Percentiles rank a stretch among this genome's conserved stretches.
These are phyloP conservation scores for Anorthoa munda DNA, from an alignment of 2,888 invertebrate genomes.

Conservation along the genomic window DNA sequence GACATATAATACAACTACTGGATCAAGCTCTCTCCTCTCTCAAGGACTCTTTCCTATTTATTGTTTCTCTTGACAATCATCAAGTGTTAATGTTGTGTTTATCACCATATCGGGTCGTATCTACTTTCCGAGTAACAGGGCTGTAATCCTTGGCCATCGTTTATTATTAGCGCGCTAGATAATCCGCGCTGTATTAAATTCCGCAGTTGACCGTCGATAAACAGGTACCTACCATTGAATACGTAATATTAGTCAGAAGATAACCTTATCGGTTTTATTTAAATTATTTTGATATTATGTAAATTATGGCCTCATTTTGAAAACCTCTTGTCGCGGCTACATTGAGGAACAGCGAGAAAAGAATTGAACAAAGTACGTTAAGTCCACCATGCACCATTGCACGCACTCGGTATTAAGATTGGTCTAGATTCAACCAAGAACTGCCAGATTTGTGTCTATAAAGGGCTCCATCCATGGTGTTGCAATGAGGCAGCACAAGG, in stretches of 20 bases:
- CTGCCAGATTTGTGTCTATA: too few relatives aligned
- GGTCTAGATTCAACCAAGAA: too few relatives aligned
- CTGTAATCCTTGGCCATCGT: slow-evolving; percentile 42
- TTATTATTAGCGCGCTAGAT: slow-evolving; percentile 38
- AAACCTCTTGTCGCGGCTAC: background rate
- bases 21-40: too few relatives aligned
- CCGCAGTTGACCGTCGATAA: slow-evolving; percentile 43
- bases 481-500: background rate
- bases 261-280: slow-evolving; percentile 52
- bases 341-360: background rate
- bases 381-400: background rate
- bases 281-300: slow-evolving; percentile 51
- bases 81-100: slow-evolving; percentile 13
- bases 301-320: slow-evolving; percentile 5
- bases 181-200: slow-evolving; percentile 41
- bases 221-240: slow-evolving; percentile 27
- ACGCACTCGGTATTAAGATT: background rate
- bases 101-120: slow-evolving; percentile 45
- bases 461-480: too few relatives aligned
- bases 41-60: background rate
- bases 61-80: background rate
- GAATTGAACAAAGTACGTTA: background rate
- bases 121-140: slow-evolving; percentile 34
- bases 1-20: background rate
- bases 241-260: slow-evolving; percentile 38